Evolutionary conservation across 2,113 vertebrate species (phyloP).

Genomic region (Rhabdomys dilectus): DNA sequence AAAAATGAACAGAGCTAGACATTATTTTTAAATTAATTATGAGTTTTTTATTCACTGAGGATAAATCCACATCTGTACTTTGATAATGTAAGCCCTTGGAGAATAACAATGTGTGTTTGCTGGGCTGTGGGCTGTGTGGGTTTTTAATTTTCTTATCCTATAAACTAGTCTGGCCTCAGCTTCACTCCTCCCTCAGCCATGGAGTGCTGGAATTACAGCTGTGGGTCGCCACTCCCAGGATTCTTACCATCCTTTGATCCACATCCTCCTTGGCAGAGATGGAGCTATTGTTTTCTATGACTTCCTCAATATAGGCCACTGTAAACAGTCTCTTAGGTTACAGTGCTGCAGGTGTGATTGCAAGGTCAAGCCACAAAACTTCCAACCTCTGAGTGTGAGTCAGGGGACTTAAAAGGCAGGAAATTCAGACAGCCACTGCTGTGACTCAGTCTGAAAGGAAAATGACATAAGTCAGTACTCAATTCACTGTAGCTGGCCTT

Average conservation of each 20-base stretch:
- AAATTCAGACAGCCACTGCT: slow-evolving; percentile 13
- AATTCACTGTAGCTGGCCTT: background rate
- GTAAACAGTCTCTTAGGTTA: slow-evolving; percentile 30
- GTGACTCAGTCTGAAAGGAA: slow-evolving; percentile 35
- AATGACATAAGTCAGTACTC: background rate
- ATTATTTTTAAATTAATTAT: slow-evolving; percentile 14
- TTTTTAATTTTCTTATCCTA: background rate
- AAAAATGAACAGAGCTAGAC: background rate
- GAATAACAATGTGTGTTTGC: background rate
- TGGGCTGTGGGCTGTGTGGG: background rate
- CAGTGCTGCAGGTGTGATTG: background rate
- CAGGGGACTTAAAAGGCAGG: slow-evolving; percentile 6
- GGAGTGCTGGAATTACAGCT: background rate
- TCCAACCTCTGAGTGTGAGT: slow-evolving; percentile 3
- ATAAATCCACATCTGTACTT: background rate
- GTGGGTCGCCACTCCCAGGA: background rate
- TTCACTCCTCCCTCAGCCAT: background rate
- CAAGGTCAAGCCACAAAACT: slow-evolving; percentile 1
- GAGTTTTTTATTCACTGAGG: background rate
- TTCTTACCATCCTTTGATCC: slow-evolving; percentile 22
- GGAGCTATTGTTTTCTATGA: background rate
- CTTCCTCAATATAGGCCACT: background rate
- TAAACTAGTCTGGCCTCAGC: background rate
- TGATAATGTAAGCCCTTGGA: background rate
- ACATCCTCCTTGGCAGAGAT: background rate